Conservation (phyloP, 53 echinoderm and acorn worm species). For the Paelopatides confundens region DNA sequence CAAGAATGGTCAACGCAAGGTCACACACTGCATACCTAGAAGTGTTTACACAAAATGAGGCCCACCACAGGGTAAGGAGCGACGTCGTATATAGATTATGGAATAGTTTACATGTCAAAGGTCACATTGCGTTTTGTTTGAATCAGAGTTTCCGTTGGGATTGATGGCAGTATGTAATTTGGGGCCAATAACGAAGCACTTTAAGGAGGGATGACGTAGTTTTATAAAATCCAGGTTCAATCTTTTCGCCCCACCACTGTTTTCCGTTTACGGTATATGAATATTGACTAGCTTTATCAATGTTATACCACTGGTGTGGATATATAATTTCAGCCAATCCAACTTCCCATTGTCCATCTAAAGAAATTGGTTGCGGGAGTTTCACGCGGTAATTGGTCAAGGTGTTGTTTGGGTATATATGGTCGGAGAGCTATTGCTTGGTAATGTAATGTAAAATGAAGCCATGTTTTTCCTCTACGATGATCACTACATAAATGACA, state of each 20-base stretch:
- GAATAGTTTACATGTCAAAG: too few species aligned
- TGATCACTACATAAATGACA: too few species aligned
- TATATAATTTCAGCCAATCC: constrained; percentile 48
- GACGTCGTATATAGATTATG: too few species aligned
- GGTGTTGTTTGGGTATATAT: constrained; percentile 57
- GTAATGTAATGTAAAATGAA: constrained; percentile 58
- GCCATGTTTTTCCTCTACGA: constrained; percentile 15
- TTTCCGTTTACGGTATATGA: background rate
- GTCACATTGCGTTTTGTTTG: too few species aligned
- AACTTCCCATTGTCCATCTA: constrained; percentile 29
- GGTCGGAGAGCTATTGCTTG: constrained; percentile 54
- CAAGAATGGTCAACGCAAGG: too few species aligned
- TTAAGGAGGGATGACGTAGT: background rate
- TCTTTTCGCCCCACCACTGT: background rate
- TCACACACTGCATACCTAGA: too few species aligned
- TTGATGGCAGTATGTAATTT: too few species aligned
- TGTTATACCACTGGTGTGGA: constrained; percentile 60
- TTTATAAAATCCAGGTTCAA: background rate
- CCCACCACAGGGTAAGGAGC: too few species aligned
- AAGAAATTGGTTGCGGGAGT: constrained; percentile 11
- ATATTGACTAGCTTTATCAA: constrained; percentile 12
- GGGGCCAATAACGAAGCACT: too few species aligned
- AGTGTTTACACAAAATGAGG: too few species aligned
- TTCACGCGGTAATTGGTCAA: constrained; percentile 37
- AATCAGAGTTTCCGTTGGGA: too few species aligned